Conservation (phyloP, 2,888 invertebrate genomes). For the Pristionchus japonicus region DNA sequence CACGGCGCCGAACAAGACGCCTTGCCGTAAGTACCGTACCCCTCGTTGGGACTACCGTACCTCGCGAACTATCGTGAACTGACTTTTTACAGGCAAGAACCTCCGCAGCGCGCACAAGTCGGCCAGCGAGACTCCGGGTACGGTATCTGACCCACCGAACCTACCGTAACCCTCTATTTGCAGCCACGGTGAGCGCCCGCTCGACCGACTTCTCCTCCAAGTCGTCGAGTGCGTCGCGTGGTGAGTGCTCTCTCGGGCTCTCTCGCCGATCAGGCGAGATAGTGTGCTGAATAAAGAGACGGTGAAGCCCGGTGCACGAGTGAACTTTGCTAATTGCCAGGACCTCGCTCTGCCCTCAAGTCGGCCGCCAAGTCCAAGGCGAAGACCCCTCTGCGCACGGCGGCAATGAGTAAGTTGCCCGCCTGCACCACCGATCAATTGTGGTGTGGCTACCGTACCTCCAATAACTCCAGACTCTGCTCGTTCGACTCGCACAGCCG, state of each 20-base stretch:
- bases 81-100: neutral
- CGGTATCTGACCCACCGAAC: neutral
- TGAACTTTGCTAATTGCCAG: neutral
- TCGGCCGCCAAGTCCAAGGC: neutral
- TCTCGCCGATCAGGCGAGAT: too few species aligned
- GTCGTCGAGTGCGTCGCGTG: slow-evolving; percentile 18
- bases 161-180: neutral
- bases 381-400: slow-evolving; percentile 7
- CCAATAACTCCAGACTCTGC: neutral
- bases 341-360: slow-evolving; percentile 16
- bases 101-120: slow-evolving; percentile 34
- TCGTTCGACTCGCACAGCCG: neutral
- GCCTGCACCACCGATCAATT: neutral
- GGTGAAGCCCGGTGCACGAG: neutral
- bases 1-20: neutral
- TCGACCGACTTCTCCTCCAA: neutral
- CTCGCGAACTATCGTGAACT: too few species aligned
- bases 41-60: neutral
- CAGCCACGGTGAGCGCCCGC: neutral
- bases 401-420: neutral
- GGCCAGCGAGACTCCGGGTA: slow-evolving; percentile 7
- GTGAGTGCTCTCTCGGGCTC: too few species aligned
- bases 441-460: neutral
- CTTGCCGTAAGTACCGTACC: neutral
- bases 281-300: too few species aligned